Percentiles rank a stretch among this genome's conserved stretches.
Evolutionary conservation across 2,888 invertebrate genomes (phyloP).

Genomic region (Hesperia comma): DNA sequence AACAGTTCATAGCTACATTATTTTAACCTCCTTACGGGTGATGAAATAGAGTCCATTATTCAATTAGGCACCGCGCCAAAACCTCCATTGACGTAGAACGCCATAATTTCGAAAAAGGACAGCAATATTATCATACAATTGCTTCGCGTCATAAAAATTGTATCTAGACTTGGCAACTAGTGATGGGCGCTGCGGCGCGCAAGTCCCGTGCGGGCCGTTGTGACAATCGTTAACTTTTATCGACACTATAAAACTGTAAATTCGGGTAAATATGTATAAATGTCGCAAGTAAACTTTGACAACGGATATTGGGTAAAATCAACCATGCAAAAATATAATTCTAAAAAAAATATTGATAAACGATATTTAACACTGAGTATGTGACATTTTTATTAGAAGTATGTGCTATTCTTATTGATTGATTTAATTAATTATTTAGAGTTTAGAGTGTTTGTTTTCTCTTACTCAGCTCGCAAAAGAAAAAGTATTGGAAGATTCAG

Average conservation of each 20-base stretch:
- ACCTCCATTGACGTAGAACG: constrained; percentile 61
- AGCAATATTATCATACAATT: constrained; percentile 79
- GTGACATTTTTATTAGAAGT: no score
- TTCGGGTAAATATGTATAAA: no score
- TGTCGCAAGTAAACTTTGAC: no score
- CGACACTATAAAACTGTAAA: neutral
- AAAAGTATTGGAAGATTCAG: no score
- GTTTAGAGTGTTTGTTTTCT: no score
- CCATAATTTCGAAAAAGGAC: constrained; percentile 75
- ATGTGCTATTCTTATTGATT: no score
- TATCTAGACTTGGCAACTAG: constrained; percentile 43
- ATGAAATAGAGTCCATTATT: constrained; percentile 37
- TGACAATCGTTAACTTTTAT: constrained; percentile 12
- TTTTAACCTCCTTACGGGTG: constrained; percentile 36
- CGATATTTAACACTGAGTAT: no score
- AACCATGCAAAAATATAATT: no score
- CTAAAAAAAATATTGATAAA: no score
- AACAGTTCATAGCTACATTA: constrained; percentile 37
- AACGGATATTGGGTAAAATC: no score
- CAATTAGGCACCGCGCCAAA: constrained; percentile 36
- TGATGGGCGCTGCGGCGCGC: constrained; percentile 35
- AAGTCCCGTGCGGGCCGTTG: neutral
- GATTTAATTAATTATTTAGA: no score
- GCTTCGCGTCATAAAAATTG: constrained; percentile 59
- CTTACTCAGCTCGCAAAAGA: no score